Base-by-base conservation (phyloP, 2,888 invertebrate genomes). In the Lasioglossum villosulum region DNA sequence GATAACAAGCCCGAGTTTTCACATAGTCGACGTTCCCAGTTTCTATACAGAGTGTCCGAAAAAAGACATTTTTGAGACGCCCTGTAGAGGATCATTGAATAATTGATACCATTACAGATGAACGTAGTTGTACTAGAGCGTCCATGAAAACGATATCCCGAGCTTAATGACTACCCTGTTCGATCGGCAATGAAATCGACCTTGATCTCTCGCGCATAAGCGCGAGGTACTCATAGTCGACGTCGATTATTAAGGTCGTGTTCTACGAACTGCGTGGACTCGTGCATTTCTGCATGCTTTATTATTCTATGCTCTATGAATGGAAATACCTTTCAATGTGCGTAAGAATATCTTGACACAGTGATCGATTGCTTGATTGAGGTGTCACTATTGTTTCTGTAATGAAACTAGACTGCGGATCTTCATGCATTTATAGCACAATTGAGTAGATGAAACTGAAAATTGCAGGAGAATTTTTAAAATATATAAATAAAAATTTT, bases 131-230 rank as follows among this genome's bases (percentile, higher is more conserved):
- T 48, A 68, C 10, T 73, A 42, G 42, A 68, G 73, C 19, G 56
- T 63, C 66, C 48, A 79, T 81, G 84, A 78, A 74, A 42, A 89
- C 80, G 78, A 74, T 75, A 83, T 77, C 74, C 71, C 72, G 63
- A 45, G 66, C 80, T 82, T 89, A 90, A 86, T 87, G 86, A 84
- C 68, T 30, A 83, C 68, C 66, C 70, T 73, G 83, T 88, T 85
- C 80, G 83, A 90, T 90, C 80, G 59, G 85, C 84, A 85, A 89
- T 85, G 86, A 80, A 84, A 87, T 86, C 83, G 87, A 86, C 92
- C 92, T 91, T 91, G 91, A 91, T 91, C 88, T 81, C 86, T 77
- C 81, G 80, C 74, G 78, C 84, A 82, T 76, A 86, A 73, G 84
- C 74, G 68, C 59, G 80, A 81, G 83, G 76, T 88, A 90, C 88